Base-by-base conservation (phyloP, 2,888 invertebrate genomes). In the Barypeithes pellucidus region DNA sequence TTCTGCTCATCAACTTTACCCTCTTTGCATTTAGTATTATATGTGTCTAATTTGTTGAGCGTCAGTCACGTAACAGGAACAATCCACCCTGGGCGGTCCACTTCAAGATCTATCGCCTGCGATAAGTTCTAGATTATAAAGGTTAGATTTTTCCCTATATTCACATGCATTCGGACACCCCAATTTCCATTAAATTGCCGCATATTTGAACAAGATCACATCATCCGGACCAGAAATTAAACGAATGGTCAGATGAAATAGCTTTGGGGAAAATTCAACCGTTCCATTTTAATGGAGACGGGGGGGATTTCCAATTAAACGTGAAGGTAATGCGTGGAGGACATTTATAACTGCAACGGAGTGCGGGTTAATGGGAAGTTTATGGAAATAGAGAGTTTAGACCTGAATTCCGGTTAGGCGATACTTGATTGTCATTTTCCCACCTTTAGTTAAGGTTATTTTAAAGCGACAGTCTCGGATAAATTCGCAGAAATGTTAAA, bases 251-350 rank as follows among this genome's bases (percentile, higher is more conserved):
- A 54, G 59, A 59, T 59, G 59, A 47, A 18, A 29, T 18, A 18
- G 50, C 50, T 50, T 22, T 8, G 59, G 61, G 68, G 36, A 47
- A 68, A 57, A 52, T 14, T 63, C 24, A 24, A 9, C 29, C 62
- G 62, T 63, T 47, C 62, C 12, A 33, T 47, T 54, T 62, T 59
- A 65, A 71, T 65, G 60, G 47, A 71, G 60, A 65, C 59, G 36
- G 71, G 65, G 65, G 59, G 65, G 65, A 59, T 65, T 65, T 65
- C 65, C 65, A 71, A 71, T 71, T 71, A 71, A 65, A 63, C 59
- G 47, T 24, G 45, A 71, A 71, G 29, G 65, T 45, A 33, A 63
- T 54, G 57, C 63, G 57, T 63, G 70, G 39, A 70, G 62, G 45
- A 52, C 70, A 63, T 70, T 70, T 70, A 63, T 62, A 70, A 63